Conservation (phyloP, 2,888 invertebrate genomes). For the Chrysolina americana region DNA sequence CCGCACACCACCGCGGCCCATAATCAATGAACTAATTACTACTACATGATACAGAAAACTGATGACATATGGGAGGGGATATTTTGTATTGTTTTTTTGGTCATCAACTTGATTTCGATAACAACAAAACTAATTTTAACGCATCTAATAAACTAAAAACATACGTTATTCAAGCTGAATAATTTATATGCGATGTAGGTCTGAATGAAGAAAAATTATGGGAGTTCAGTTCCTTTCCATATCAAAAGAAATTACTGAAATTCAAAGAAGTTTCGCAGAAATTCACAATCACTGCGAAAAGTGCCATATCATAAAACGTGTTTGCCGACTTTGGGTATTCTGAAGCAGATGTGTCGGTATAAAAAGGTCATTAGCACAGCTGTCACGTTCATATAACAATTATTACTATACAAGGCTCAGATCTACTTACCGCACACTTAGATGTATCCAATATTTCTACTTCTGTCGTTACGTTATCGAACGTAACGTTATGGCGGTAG, state of each 20-base stretch:
- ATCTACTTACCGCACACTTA: constrained; percentile 81
- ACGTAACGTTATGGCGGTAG: constrained; percentile 83
- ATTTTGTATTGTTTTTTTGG: no score
- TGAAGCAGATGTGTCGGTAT: constrained; percentile 1
- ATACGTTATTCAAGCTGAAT: no score
- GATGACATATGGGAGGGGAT: no score
- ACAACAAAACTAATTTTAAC: neutral
- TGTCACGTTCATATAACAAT: constrained; percentile 6
- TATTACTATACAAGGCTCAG: constrained; percentile 15
- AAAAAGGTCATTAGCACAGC: neutral
- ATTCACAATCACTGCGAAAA: neutral
- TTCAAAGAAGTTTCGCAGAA: neutral
- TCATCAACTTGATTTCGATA: no score
- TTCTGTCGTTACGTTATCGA: constrained; percentile 84
- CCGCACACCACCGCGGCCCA: no score
- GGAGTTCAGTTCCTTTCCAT: neutral
- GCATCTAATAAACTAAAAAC: neutral
- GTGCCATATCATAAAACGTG: neutral
- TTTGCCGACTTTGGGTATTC: neutral
- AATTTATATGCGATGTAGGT: no score
- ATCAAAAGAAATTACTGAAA: neutral
- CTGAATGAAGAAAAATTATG: no score
- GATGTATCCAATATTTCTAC: constrained; percentile 87
- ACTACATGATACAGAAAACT: no score
- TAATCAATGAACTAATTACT: no score